A percentile compares a stretch with the other conserved stretches of the same genome.
These are phyloP conservation scores for Vulpes vulpes DNA, from an alignment of 2,113 vertebrate genomes.

Conservation along the genomic window DNA sequence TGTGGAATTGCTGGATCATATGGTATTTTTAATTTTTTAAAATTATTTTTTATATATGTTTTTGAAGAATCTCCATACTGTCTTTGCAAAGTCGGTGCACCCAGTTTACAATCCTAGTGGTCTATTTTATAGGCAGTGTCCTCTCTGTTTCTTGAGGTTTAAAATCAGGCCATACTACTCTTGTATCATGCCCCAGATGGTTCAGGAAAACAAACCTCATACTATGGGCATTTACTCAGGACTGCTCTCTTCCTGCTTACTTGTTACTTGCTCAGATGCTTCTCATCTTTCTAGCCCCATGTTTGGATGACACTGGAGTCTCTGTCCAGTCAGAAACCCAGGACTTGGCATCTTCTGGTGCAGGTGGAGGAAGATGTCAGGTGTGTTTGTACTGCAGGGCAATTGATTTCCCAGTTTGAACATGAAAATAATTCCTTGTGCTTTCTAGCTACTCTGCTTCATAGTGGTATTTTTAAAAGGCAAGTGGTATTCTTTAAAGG, in stretches of 20 bases:
- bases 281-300: not conserved
- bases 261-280: not conserved
- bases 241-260: conserved; percentile 5
- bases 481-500: not conserved
- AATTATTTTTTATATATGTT: not conserved
- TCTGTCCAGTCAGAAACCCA: not conserved
- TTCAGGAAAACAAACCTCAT: conserved; percentile 39
- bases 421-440: conserved; percentile 15
- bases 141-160: conserved; percentile 25
- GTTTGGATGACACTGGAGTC: not conserved
- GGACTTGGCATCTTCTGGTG: not conserved
- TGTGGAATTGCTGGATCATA: not conserved
- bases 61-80: not conserved
- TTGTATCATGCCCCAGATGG: not conserved
- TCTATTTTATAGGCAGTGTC: not conserved
- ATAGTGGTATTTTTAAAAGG: not conserved
- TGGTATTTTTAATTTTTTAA: not conserved
- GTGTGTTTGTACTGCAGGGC: not conserved
- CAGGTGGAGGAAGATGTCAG: not conserved
- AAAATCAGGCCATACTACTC: not conserved
- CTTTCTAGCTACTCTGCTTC: conserved; percentile 8
- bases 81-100: not conserved
- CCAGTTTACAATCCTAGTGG: not conserved
- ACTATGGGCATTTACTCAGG: not conserved
- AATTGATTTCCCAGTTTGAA: not conserved